These are phyloP conservation scores for Tokudaia tokunoshimensis DNA, from an alignment of 2,797 vertebrate genomes.

Conservation along the genomic window DNA sequence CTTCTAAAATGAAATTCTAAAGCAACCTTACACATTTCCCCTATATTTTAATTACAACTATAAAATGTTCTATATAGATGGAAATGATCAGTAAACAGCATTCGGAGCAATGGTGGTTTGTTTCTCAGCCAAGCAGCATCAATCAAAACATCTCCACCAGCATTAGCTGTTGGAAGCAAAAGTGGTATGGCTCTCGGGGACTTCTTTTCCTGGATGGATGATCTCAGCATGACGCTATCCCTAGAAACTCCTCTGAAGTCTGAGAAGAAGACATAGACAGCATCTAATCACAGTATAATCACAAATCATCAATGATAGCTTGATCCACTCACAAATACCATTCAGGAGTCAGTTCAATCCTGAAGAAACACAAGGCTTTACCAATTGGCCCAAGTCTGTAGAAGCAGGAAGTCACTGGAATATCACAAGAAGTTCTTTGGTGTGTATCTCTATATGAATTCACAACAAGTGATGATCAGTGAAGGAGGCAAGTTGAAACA, in stretches of 20 bases:
- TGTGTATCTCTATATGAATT: no score
- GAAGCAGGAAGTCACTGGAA: no score
- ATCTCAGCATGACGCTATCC: neutral
- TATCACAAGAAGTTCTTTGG: no score
- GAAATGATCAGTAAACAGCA: conserved; percentile 2
- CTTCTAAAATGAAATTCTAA: conserved; percentile 16
- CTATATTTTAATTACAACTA: neutral
- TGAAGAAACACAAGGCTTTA: no score
- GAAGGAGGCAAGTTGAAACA: no score
- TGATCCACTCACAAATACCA: no score
- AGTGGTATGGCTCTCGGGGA: neutral
- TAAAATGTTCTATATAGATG: conserved; percentile 42
- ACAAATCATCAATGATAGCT: no score
- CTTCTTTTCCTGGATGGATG: neutral
- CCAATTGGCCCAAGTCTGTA: no score
- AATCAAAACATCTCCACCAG: neutral
- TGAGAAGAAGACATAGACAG: neutral
- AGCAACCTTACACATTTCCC: neutral
- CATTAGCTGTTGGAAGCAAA: neutral
- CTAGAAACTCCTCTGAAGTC: neutral
- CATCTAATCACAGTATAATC: neutral
- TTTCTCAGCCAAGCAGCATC: conserved; percentile 47
- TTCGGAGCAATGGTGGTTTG: conserved; percentile 40
- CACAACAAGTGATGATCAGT: no score
- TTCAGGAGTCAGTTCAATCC: no score